Evolutionary conservation across 92 coral and sea anemone genomes (phyloP).

Genomic region (Phenganax marumi): DNA sequence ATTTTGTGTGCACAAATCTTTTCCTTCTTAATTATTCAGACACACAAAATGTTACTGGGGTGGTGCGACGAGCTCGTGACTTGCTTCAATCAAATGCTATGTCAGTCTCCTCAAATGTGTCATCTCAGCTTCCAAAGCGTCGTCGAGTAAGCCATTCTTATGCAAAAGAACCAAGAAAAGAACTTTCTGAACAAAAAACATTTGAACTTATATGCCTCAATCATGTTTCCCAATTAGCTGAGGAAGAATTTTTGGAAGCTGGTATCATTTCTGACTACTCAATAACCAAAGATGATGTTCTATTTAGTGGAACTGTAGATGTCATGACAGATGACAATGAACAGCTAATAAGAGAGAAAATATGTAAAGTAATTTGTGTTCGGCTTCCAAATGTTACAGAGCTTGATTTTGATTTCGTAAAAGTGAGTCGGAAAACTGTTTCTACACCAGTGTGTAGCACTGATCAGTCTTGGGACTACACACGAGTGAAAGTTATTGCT

Average conservation of each 20-base stretch:
- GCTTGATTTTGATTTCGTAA: not conserved
- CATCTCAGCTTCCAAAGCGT: constrained; percentile 12
- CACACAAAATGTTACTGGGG: constrained; percentile 1
- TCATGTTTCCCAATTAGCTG: constrained; percentile 2
- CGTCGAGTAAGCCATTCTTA: not conserved
- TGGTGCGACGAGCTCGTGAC: not conserved
- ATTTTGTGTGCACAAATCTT: not conserved
- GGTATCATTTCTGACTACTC: constrained; percentile 6
- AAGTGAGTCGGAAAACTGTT: constrained; percentile 2
- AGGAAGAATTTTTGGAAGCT: not conserved
- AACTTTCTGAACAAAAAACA: not conserved
- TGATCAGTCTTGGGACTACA: not conserved
- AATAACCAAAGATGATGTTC: constrained; percentile 8
- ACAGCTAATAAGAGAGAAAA: constrained; percentile 16
- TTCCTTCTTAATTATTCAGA: not conserved
- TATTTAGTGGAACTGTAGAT: constrained; percentile 29
- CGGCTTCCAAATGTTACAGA: not conserved
- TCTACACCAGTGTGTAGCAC: not conserved
- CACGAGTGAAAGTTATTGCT: not conserved
- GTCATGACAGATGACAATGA: constrained; percentile 33
- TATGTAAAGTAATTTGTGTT: constrained; percentile 3
- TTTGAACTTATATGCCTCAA: constrained; percentile 8
- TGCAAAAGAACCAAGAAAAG: not conserved
- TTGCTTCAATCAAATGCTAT: not conserved
- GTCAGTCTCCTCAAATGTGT: not conserved